Conservation (phyloP, 2,113 vertebrate species). For the Calonectris borealis region DNA sequence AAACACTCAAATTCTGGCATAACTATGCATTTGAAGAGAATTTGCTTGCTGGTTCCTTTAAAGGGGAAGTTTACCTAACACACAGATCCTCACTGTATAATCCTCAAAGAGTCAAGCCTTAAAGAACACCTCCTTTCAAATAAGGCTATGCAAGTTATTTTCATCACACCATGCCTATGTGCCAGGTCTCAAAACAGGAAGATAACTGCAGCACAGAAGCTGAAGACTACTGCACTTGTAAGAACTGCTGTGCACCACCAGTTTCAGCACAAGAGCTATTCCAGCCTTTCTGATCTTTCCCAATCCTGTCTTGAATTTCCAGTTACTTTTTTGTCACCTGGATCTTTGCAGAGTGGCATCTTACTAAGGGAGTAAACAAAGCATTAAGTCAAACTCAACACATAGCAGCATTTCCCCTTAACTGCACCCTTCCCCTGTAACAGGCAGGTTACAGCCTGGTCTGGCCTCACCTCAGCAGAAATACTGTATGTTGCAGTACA, state of each 20-base stretch:
- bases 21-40: neutral
- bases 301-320: neutral
- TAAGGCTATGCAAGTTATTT: neutral
- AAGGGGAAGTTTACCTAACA: neutral
- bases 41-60: neutral
- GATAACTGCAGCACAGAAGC: neutral
- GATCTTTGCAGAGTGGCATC: neutral
- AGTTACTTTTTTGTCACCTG: neutral
- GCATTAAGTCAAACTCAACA: neutral
- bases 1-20: neutral
- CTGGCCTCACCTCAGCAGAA: neutral
- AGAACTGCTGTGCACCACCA: neutral
- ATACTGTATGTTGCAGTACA: neutral
- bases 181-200: neutral
- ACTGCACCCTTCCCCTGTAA: neutral
- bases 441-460: neutral
- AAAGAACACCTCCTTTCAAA: neutral
- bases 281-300: neutral
- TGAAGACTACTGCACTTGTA: neutral
- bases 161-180: neutral
- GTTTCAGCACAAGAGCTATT: neutral
- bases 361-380: neutral
- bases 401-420: neutral
- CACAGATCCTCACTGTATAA: neutral
- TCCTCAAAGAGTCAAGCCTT: neutral